phyloP scores from a whole-genome alignment of 2,888 invertebrate species.

The Agrochola lychnidis region DNA sequence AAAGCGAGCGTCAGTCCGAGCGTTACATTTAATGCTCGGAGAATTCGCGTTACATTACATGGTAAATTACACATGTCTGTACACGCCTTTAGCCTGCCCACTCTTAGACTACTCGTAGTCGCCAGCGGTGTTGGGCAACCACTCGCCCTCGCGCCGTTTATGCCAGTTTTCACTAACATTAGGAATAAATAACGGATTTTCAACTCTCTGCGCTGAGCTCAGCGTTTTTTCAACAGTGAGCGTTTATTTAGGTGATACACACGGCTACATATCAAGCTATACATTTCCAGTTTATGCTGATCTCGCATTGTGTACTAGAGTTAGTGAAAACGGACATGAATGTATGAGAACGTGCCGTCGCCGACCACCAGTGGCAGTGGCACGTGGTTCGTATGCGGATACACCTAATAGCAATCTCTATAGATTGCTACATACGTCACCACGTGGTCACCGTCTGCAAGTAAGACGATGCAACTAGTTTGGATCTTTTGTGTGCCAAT shows the following conservation, averaged over 20 bases:
- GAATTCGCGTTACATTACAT: background rate
- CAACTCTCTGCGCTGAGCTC: background rate
- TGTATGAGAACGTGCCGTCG: background rate
- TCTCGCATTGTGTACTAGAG: too few relatives aligned
- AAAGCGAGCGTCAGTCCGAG: too few relatives aligned
- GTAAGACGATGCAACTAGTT: conserved; percentile 11
- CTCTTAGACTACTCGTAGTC: background rate
- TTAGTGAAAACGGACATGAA: background rate
- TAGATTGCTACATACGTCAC: background rate
- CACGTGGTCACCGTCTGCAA: background rate
- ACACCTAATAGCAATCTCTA: background rate
- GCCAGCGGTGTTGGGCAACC: too few relatives aligned
- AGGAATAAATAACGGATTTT: background rate
- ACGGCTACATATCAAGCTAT: too few relatives aligned
- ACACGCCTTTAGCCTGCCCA: too few relatives aligned
- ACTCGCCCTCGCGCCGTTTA: background rate
- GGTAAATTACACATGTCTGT: too few relatives aligned
- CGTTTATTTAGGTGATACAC: too few relatives aligned
- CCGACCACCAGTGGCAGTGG: background rate
- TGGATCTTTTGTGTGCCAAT: conserved; percentile 6
- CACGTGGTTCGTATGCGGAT: background rate
- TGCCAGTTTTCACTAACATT: background rate
- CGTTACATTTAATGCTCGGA: too few relatives aligned
- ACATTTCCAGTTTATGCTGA: too few relatives aligned
- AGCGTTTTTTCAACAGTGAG: background rate